Conservation (phyloP, 2,797 vertebrate species). For the Bovichtus variegatus region DNA sequence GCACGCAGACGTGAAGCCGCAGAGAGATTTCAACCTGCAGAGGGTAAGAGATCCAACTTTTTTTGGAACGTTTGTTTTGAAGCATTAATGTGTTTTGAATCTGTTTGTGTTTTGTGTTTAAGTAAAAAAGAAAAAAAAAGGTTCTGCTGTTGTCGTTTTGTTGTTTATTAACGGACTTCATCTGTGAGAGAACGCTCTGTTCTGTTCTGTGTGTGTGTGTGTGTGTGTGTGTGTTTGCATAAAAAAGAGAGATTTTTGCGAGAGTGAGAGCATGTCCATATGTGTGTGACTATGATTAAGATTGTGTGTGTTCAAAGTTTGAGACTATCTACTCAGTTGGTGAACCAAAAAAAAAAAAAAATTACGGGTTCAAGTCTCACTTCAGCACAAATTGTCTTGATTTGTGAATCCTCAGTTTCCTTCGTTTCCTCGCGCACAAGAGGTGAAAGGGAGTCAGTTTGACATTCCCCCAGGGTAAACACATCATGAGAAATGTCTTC, state of each 20-base stretch:
- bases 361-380: neutral
- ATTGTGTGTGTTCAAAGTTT: slow-evolving; percentile 19
- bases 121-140: neutral
- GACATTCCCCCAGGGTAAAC: slow-evolving; percentile 26
- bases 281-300: too few relatives aligned
- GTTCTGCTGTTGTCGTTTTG: neutral
- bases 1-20: slow-evolving; percentile 76
- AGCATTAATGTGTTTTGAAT: neutral
- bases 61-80: neutral
- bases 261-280: neutral
- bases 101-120: neutral
- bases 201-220: slow-evolving; percentile 20
- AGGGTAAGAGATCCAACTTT: slow-evolving; percentile 72
- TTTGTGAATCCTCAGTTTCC: slow-evolving; percentile 6
- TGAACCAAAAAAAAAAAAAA: slow-evolving; percentile 23
- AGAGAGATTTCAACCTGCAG: slow-evolving; percentile 84
- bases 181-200: neutral
- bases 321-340: neutral
- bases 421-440: neutral
- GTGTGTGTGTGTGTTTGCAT: slow-evolving; percentile 14
- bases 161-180: neutral
- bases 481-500: slow-evolving; percentile 15
- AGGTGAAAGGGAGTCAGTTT: slow-evolving; percentile 27
- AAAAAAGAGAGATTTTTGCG: neutral
- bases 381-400: neutral